These are phyloP conservation scores for Cinclus mexicanus DNA, from an alignment of 2,113 vertebrate species.

Conservation along the genomic window DNA sequence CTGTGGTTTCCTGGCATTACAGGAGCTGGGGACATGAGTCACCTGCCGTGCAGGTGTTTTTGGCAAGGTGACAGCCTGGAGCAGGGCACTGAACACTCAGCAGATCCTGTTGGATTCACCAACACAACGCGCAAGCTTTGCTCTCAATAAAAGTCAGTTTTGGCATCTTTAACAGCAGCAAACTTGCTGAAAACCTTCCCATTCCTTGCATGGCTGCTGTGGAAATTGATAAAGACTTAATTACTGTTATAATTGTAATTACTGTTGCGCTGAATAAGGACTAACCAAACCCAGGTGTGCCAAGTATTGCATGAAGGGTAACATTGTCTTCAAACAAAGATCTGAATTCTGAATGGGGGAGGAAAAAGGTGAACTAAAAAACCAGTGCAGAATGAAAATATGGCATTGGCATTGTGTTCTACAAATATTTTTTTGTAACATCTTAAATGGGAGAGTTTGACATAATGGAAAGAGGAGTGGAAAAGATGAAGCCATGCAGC, in stretches of 20 bases:
- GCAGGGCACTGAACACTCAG: not conserved
- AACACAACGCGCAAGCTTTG: accelerated
- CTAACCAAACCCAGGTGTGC: not conserved
- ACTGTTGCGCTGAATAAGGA: not conserved
- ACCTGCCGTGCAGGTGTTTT: not conserved
- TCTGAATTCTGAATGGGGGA: not conserved
- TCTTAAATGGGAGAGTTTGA: not conserved
- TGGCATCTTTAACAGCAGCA: not conserved
- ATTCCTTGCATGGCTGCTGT: not conserved
- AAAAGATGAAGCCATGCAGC: not conserved
- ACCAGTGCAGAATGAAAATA: accelerated
- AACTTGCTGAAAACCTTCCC: not conserved
- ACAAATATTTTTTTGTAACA: not conserved
- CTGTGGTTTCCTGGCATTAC: not conserved
- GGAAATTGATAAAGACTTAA: not conserved
- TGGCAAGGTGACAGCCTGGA: not conserved
- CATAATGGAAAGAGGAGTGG: not conserved
- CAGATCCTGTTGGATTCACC: not conserved
- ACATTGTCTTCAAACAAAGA: not conserved
- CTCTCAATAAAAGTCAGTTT: not conserved
- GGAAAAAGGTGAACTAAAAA: not conserved
- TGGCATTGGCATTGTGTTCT: accelerated
- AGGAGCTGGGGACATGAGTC: not conserved
- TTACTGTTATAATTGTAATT: not conserved
- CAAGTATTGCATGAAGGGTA: not conserved